Base-by-base conservation (phyloP, 2,888 invertebrate species). In the Napeogenes sylphis region DNA sequence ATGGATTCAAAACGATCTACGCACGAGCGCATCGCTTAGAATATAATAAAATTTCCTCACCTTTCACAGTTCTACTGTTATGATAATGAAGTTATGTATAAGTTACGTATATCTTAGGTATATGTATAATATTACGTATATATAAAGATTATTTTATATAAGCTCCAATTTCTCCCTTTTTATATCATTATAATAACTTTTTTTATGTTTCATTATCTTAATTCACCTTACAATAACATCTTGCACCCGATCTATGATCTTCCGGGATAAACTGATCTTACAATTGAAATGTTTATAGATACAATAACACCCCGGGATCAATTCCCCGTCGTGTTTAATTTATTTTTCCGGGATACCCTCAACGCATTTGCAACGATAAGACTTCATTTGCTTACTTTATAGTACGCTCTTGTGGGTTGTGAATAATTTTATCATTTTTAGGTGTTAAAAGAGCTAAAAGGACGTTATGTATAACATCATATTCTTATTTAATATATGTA, bases 201-300 rank as follows among this genome's bases (percentile, higher is more conserved):
- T 42, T 42, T 8, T 8, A 42, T 12, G 10, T 42, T 42, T 3
- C 35, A 35, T 42, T 10, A 42, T 42, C 3, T 10, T 10, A 42
- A 42, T 42, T 42, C 42, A 42, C 42, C 42, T 42, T 10, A 42
- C 42, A 42, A 12, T 42, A 42, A 6, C 42, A 42, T 42, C 10
- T 42, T 10, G 35, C 35, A 35, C 45, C 14, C 58, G 63, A 62
- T 60, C 62, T 61, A 51, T 54, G 67, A 65, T 66, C 62, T 66
- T 70, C 71, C 68, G 68, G 64, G 70, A 70, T 74, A 70, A 73
- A 68, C 73, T 65, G 66, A 63, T 66, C 65, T 76, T 79, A 77
- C 87, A 85, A 87, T 87, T 87, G 87, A 86, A 87, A 88, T 87
- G 85, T 86, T 87, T 86, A 87, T 84, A 85, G 85, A 85, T 85